Percentiles rank a stretch among this genome's conserved stretches.
These are phyloP conservation scores for Phengaris alcon DNA, from an alignment of 2,888 invertebrate genomes.

Conservation along the genomic window DNA sequence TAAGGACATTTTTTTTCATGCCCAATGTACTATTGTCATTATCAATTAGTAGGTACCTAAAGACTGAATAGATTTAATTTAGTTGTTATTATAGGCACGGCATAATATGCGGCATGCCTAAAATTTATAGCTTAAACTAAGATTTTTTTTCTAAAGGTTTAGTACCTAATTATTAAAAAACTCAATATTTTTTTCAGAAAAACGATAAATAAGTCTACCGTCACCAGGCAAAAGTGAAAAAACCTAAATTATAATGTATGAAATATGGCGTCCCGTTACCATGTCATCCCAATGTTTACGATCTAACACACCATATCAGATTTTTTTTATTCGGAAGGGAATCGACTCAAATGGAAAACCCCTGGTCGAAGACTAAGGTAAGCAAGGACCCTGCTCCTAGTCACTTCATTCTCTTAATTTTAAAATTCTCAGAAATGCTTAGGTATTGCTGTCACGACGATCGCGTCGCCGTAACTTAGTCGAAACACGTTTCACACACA, in stretches of 20 bases:
- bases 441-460: constrained; percentile 40
- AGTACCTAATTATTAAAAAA: too few species aligned
- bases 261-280: too few species aligned
- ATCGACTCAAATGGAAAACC: not conserved
- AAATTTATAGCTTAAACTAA: not conserved
- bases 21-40: constrained; percentile 5
- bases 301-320: too few species aligned
- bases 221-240: too few species aligned
- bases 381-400: not conserved
- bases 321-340: not conserved
- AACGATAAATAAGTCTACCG: too few species aligned
- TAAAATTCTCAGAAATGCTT: constrained; percentile 25
- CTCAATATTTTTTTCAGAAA: too few species aligned
- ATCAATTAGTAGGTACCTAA: not conserved
- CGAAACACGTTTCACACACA: constrained; percentile 69
- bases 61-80: too few species aligned
- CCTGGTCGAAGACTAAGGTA: not conserved
- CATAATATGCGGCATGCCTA: too few species aligned
- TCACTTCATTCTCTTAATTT: not conserved
- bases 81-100: too few species aligned
- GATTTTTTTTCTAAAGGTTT: not conserved
- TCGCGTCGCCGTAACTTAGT: constrained; percentile 46
- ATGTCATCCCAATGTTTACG: too few species aligned
- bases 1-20: too few species aligned
- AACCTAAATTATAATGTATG: too few species aligned